Base-by-base conservation (phyloP, 2,888 invertebrate genomes). In the Ochropleura plecta region DNA sequence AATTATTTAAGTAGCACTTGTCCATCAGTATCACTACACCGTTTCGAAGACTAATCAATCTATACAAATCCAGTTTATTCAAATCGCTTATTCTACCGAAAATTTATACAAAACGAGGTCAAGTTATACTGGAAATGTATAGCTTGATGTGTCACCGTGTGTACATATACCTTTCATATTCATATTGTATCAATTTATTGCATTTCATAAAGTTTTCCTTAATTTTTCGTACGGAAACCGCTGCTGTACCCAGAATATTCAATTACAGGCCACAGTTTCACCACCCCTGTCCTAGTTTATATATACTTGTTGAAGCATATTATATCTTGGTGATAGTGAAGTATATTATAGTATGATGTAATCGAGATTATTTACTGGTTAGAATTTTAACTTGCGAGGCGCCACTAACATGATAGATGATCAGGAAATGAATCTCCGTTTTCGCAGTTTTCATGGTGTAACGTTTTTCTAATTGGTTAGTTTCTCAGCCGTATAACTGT, bases 361-460 rank as follows among this genome's bases (percentile, higher is more conserved):
- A 81, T 83, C 84, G 67, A 62, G 71, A 73, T 83, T 83, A 73
- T 83, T 81, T 83, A 83, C 62, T 64, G 65, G 65, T 10, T 59
- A 68, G 64, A 57, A 69, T 65, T 30, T 78, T 74, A 57, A 69
- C 59, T 67, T 65, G 77, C 40, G 42, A 76, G 81, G 81, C 79
- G 79, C 81, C 79, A 49, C 49, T 42, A 20, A 44, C 82, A 57
- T 81, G 82, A 77, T 69, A 71, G 64, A 71, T 20, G 55, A 44
- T 55, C 78, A 62, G 78, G 73, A 65, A 64, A 77, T 49, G n/a
- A 68, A 81, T 63, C 20, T 66, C 48, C 16, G 12, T 62, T 70
- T 48, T 44, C 16, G 30, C 53, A 55, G 44, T 64, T 67, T 80
- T 63, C 48, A 49, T 53, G 20, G 51, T 3, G 4, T 5, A 66